These are phyloP conservation scores for Chunga burmeisteri DNA, from an alignment of 2,113 vertebrate species.

Conservation along the genomic window DNA sequence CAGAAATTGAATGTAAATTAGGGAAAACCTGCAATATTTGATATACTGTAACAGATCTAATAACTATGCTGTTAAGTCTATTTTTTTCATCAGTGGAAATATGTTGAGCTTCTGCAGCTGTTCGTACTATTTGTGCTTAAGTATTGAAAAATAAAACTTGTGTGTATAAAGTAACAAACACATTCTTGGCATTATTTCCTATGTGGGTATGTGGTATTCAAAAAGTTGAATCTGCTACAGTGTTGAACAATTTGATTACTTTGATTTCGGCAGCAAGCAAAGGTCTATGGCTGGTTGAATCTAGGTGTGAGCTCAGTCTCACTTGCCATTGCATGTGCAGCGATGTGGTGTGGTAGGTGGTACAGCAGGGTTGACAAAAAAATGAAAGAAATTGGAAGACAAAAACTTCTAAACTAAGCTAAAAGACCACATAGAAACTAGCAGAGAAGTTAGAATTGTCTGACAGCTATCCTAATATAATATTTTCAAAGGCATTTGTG, in stretches of 20 bases:
- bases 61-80: not conserved
- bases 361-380: not conserved
- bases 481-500: not conserved
- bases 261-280: not conserved
- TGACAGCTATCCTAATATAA: not conserved
- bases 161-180: not conserved
- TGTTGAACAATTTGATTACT: not conserved
- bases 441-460: not conserved
- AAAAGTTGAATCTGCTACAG: not conserved
- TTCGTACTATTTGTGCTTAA: not conserved
- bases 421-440: not conserved
- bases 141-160: not conserved
- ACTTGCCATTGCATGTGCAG: accelerated
- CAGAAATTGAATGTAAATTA: not conserved
- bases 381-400: not conserved
- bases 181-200: not conserved
- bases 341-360: not conserved
- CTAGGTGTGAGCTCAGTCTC: not conserved
- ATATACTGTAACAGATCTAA: not conserved
- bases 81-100: not conserved
- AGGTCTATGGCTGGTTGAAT: not conserved
- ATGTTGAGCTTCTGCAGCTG: not conserved
- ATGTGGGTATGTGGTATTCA: not conserved
- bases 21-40: not conserved
- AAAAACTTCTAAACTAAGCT: not conserved